Evolutionary conservation across 2,797 vertebrate genomes (phyloP), one percentile per base, ranked within the genome.

Genomic region (Yasuhikotakia modesta): DNA sequence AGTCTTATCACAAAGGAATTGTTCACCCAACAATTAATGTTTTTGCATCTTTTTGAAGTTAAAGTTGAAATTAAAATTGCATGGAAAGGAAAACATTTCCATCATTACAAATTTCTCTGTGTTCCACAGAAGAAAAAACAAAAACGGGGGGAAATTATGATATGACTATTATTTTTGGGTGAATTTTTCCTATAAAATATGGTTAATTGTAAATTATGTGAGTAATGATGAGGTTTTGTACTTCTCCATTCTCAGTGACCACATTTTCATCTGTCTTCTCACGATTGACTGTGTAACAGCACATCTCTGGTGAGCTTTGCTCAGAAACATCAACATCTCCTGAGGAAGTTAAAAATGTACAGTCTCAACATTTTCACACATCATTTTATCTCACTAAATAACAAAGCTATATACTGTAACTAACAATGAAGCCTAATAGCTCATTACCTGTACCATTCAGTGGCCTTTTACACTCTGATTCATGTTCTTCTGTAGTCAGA

Each of bases 181-280:
- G 14, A n/a, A 61, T 11, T 57, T 4, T 24, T 24, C 21, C 53
- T 24, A 32, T 43, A 61, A 73, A 3, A 12, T 45, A 39, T 2
- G 11, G 6, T 39, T 39, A 8, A 39, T 39, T 63, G 16, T n/a
- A 35, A n/a, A 63, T 61, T 2, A 27, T 16, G 12, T 0, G 14
- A 22, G 14, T 65, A 11, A 48, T 46, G 5, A 48, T 27, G 39
- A 55, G 48, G 11, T 53, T 19, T 50, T 27, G 13, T 46, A 83
- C 83, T 65, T 85, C 22, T 67, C 78, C 83, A 27, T 86, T 86
- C 58, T 85, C 78, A 19, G 52, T 71, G 16, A 75, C 71, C 50
- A 71, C 53, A 13, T 82, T 70, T 17, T 79, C 70, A 11, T 76
- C 75, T 52, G 27, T 50, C 27, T 83, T 78, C 22, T 76, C 81